Evolutionary conservation across 2,113 vertebrate genomes (phyloP), one percentile per base, ranked within the genome.

Genomic region (Macaca nemestrina): DNA sequence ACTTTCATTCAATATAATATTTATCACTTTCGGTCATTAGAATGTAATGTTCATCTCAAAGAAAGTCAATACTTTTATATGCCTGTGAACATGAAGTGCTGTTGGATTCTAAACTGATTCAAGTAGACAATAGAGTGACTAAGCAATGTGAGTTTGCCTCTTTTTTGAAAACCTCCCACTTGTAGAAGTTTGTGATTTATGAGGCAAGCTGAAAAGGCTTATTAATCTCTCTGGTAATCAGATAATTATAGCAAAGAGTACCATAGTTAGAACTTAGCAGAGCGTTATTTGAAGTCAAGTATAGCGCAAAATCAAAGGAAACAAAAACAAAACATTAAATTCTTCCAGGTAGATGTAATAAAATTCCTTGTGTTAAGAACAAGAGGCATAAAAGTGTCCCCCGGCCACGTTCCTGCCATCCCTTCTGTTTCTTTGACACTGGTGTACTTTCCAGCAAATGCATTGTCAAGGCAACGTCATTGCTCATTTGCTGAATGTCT

Each of bases 11-110:
- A 91, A 78, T 75, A 85, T 20, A 95, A 50, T 96, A 97, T 97
- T 96, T 96, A 97, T 97, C 93, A 91, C 32, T 96, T 92, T 93
- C 61, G 79, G 45, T 95, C 93, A 91, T 96, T 97, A 96, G 96
- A 82, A 97, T 93, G 89, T 55, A 95, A 93, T 86, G 92, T 95
- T 95, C 93, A 96, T 88, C 75, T 94, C 82, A 14, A 90, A 91
- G 23, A 88, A 97, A 94, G 81, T 93, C 93, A 96, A 83, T 91
- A 91, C 70, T 93, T 79, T 76, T 14, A 50, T 91, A n/a, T 88
- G 95, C 72, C 91, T 79, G 59, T 88, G 96, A 97, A 95, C 91
- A 94, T 43, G 72, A 96, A 88, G 76, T 94, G 55, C 85, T 97
- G 20, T 81, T 76, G 94, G 76, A 88, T 68, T 81, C 67, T 88